Evolutionary conservation across 2,113 vertebrate genomes (phyloP).

Genomic region (Salminus brasiliensis): DNA sequence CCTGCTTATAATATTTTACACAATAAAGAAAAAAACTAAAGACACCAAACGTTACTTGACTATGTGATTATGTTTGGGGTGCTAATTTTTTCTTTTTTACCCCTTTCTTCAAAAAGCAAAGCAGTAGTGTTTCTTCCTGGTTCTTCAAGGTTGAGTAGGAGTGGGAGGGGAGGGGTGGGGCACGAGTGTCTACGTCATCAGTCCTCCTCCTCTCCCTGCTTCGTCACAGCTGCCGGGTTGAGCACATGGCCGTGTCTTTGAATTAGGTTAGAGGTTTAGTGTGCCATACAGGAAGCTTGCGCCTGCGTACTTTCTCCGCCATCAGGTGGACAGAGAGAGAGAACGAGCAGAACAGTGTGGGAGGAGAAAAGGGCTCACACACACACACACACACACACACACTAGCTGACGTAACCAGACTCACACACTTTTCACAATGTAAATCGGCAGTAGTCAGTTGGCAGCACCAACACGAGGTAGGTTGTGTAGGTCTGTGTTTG

Average conservation of each 20-base stretch:
- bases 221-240: background rate
- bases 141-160: background rate
- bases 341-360: slow-evolving; percentile 11
- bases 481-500: too few relatives aligned
- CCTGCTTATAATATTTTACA: too few relatives aligned
- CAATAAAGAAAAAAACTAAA: too few relatives aligned
- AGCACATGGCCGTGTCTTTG: slow-evolving; percentile 58
- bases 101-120: too few relatives aligned
- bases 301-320: slow-evolving; percentile 55
- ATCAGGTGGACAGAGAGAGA: slow-evolving; percentile 21
- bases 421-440: slow-evolving; percentile 33
- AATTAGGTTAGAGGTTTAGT: slow-evolving; percentile 38
- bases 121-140: slow-evolving; percentile 36
- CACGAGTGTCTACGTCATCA: slow-evolving; percentile 30
- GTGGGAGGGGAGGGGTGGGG: slow-evolving; percentile 48
- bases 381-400: background rate
- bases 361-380: background rate
- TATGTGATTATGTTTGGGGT: too few relatives aligned
- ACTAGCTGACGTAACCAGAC: slow-evolving; percentile 45
- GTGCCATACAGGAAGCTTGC: slow-evolving; percentile 43
- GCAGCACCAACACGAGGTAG: slow-evolving; percentile 16
- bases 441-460: slow-evolving; percentile 2
- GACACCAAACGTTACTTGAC: too few relatives aligned
- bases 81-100: too few relatives aligned
- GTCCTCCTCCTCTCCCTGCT: background rate